phyloP scores from a whole-genome alignment of 2,888 invertebrate species.

The Aphidoletes aphidimyza region DNA sequence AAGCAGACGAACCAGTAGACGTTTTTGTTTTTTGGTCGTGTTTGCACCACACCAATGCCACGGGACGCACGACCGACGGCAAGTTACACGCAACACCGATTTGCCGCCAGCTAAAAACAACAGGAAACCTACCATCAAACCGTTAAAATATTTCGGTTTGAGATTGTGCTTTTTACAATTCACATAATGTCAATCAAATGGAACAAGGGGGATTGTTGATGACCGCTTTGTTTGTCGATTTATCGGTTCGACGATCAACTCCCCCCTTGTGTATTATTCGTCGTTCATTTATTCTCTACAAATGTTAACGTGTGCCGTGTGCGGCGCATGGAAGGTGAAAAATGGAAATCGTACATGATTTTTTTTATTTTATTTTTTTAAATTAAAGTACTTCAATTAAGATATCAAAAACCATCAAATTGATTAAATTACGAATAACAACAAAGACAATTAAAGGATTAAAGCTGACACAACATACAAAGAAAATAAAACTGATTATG shows the following conservation, averaged over 20 bases:
- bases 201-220: background rate
- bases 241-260: constrained; percentile 16
- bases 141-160: background rate
- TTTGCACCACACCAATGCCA: constrained; percentile 12
- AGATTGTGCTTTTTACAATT: background rate
- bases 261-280: background rate
- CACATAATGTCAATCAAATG: background rate
- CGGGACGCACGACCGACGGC: background rate
- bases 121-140: background rate
- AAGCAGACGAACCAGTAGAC: background rate
- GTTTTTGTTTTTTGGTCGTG: background rate
- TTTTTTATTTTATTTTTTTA: background rate
- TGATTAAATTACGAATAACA: constrained; percentile 31
- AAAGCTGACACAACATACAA: background rate
- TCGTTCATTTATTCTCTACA: background rate
- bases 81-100: constrained; percentile 41
- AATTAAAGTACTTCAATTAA: constrained; percentile 36
- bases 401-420: constrained; percentile 51
- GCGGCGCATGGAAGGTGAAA: constrained; percentile 36
- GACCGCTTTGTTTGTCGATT: constrained; percentile 33
- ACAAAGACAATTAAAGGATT: background rate
- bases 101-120: background rate
- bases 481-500: background rate
- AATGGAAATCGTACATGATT: background rate
- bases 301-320: too few relatives aligned